Conservation (phyloP, 2,113 vertebrate genomes). For the Atherinomorus stipes region DNA sequence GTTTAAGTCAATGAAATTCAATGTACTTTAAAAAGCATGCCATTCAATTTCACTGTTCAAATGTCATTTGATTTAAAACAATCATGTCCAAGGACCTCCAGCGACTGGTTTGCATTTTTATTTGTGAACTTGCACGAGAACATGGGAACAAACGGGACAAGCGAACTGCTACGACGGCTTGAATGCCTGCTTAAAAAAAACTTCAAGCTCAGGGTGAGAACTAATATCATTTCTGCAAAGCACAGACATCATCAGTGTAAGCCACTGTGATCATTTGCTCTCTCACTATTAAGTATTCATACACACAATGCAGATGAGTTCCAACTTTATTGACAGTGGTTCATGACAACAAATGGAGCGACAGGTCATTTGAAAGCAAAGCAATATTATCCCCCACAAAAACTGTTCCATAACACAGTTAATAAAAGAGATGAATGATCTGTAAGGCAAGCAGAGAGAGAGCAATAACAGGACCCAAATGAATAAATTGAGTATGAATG, state of each 20-base stretch:
- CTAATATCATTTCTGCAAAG: too few relatives aligned
- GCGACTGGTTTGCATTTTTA: conserved; percentile 30
- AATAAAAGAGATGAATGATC: not conserved
- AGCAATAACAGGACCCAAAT: not conserved
- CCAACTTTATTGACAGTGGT: too few relatives aligned
- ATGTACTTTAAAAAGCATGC: conserved; percentile 10
- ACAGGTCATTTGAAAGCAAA: not conserved
- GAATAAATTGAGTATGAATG: too few relatives aligned
- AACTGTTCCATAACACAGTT: not conserved
- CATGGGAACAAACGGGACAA: not conserved
- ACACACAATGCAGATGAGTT: too few relatives aligned
- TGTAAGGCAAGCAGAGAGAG: not conserved
- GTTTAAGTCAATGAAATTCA: conserved; percentile 51
- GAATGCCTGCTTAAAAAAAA: too few relatives aligned
- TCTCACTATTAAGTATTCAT: too few relatives aligned
- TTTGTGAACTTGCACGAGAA: conserved; percentile 10
- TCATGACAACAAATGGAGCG: conserved; percentile 8
- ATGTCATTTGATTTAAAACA: conserved; percentile 35
- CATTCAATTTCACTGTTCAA: conserved; percentile 33
- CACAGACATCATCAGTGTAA: too few relatives aligned
- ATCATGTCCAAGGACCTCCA: conserved; percentile 39
- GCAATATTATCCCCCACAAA: not conserved
- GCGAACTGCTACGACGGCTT: too few relatives aligned
- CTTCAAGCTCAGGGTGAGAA: too few relatives aligned
- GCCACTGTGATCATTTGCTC: too few relatives aligned